phyloP scores from a whole-genome alignment of 1,140 invertebrate genomes.

The Trichonephila inaurata region DNA sequence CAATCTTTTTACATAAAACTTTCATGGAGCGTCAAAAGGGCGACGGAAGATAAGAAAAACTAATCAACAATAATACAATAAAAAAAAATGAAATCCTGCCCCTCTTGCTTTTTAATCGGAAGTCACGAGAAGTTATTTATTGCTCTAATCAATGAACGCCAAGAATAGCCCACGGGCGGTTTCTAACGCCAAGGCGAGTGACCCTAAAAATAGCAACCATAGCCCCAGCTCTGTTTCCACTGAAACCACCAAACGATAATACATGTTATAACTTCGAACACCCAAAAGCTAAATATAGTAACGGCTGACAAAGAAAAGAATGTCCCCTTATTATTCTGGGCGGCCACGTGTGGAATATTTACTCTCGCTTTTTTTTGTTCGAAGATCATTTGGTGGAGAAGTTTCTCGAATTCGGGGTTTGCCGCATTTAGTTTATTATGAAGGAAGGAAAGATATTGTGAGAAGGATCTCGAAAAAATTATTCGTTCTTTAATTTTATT shows the following conservation, averaged over 20 bases:
- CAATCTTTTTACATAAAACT: too few relatives aligned
- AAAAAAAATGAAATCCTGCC: not conserved
- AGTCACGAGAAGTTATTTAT: conserved; percentile 47
- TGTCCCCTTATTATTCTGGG: conserved; percentile 41
- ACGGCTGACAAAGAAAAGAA: conserved; percentile 26
- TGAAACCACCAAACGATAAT: conserved; percentile 44
- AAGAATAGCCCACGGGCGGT: conserved; percentile 30
- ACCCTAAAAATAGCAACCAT: conserved; percentile 49
- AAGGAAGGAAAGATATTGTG: not conserved
- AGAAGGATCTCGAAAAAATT: not conserved
- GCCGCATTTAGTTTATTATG: not conserved
- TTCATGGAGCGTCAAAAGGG: too few relatives aligned
- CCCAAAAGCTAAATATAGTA: conserved; percentile 42
- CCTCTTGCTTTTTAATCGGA: conserved; percentile 17
- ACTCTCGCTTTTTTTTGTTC: not conserved
- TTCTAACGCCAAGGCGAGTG: not conserved
- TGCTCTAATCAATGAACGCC: conserved; percentile 48
- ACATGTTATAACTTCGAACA: not conserved
- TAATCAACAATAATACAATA: not conserved
- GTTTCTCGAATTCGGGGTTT: not conserved
- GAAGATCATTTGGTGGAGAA: not conserved
- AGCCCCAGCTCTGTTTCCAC: conserved; percentile 19
- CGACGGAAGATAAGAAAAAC: too few relatives aligned
- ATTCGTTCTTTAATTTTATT: too few relatives aligned
- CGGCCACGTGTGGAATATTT: conserved; percentile 23